Base-by-base conservation (phyloP, 2,797 vertebrate species). In the Oophaga sylvatica region DNA sequence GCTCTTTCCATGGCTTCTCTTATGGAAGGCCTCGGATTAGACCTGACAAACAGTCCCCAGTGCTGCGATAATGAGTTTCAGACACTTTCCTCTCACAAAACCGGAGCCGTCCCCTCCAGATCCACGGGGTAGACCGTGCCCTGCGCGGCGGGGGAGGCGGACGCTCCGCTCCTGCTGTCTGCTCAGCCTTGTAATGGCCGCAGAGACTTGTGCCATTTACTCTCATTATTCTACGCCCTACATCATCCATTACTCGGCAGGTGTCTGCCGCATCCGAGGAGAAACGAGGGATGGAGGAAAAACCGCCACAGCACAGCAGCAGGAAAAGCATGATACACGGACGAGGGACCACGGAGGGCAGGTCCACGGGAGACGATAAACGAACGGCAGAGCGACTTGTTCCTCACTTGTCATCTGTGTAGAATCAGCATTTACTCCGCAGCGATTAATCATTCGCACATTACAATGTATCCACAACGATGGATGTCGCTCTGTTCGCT, bases 41-140 rank as follows among this genome's bases (percentile, higher is more conserved):
- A 62, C 53, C 80, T 86, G 88, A 86, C 88, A 89, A 48, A 31
- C 62, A 62, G 80, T 89, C 71, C 88, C 88, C 22, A 41, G 88
- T 20, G 88, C 60, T n/a, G 79, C 9, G 8, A 59, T 79, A 86
- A 89, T 89, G 71, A 86, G 80, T 79, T 83, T 82, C 65, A 83
- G 29, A n/a, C 29, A 79, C 81, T 68, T 79, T 80, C 65, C 88
- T 85, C 65, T 60, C 75, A 8, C 71, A 77, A 67, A 88, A 70
- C 65, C 17, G 73, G 53, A 85, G 70, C 41, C 65, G 35, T 65
- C 65, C 63, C 31, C 22, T 62, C 35, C 60, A 65, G 31, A 65
- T 81, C 59, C 26, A 65, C 35, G 10, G 79, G 59, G 59, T n/a
- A 63, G 83, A 60, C 4, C 45, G 45, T 81, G 78, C 45, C 35